Base-by-base conservation (phyloP, 2,113 vertebrate genomes). In the Rhinopithecus roxellana region DNA sequence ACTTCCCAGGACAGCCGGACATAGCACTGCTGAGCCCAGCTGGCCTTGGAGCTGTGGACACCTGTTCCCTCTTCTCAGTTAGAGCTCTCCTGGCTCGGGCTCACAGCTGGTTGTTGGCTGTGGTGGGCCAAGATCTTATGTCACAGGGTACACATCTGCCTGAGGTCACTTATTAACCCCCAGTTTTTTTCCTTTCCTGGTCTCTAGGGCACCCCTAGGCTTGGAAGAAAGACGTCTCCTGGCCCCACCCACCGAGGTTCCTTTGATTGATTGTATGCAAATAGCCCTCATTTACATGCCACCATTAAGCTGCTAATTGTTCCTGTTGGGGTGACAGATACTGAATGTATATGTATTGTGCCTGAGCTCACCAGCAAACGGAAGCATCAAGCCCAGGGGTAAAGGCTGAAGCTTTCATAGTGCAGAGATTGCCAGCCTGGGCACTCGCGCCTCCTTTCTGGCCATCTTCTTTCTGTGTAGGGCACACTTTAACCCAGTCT, bases 221-320 rank as follows among this genome's bases (percentile, higher is more conserved):
- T 99, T 89, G 98, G 99, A 98, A 99, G 99, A 92, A 99, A 99
- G 98, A 99, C 98, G 6, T 99, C 99, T 75, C 99, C 99, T 18
- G 99, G 99, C 97, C 99, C 99, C 61, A 99, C 99, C 27, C 99
- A 99, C 95, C 99, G 99, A 98, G 97, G 99, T 92, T 98, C 99
- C 0, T 99, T 99, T 98, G 99, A 99, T 92, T 99, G 99, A 98
- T 98, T 67, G 85, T 88, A 48, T 96, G 89, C 55, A 95, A 96
- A 87, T 91, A 93, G 55, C 82, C 96, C 30, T 97, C 96, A 97
- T 83, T 17, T 77, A 82, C 93, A 97, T 17, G 95, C 98, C 98
- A 97, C 97, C 98, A 89, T 70, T 57, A 98, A 98, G 99, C 98
- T 99, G 99, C 99, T 99, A 99, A 98, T 98, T 98, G 97, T 98